Evolutionary conservation across 2,888 invertebrate species (phyloP).

Genomic region (Acrocera orbiculus): DNA sequence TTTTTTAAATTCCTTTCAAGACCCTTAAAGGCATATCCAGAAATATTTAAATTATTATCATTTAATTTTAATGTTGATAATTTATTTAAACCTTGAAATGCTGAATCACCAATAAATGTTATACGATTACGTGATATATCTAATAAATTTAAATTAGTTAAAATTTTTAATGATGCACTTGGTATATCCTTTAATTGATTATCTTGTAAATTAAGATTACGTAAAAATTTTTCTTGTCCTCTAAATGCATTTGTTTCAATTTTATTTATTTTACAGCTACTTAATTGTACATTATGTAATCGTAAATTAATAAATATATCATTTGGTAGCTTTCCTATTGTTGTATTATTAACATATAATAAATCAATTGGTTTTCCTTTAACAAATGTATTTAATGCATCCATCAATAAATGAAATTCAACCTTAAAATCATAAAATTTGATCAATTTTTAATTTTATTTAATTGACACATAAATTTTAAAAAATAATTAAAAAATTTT

Average conservation of each 20-base stretch:
- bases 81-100: slow-evolving; percentile 54
- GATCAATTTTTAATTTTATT: neutral
- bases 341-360: slow-evolving; percentile 76
- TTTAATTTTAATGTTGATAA: slow-evolving; percentile 68
- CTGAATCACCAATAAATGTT: slow-evolving; percentile 48
- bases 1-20: slow-evolving; percentile 66
- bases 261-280: slow-evolving; percentile 56
- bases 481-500: too few species aligned
- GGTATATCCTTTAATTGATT: slow-evolving; percentile 67
- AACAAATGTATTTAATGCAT: slow-evolving; percentile 52
- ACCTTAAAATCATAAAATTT: slow-evolving; percentile 36
- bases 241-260: slow-evolving; percentile 59
- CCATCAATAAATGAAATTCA: slow-evolving; percentile 55
- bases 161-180: slow-evolving; percentile 45
- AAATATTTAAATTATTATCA: slow-evolving; percentile 68
- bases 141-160: slow-evolving; percentile 55
- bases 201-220: slow-evolving; percentile 71
- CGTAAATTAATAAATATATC: slow-evolving; percentile 50
- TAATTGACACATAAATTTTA: neutral
- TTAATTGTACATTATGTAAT: slow-evolving; percentile 69
- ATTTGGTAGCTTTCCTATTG: slow-evolving; percentile 47
- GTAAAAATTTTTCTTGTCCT: slow-evolving; percentile 64
- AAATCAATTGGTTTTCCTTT: slow-evolving; percentile 55
- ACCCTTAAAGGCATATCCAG: slow-evolving; percentile 53
- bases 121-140: slow-evolving; percentile 75